A percentile compares a stretch with the other conserved stretches of the same genome.
These are phyloP conservation scores for Sisyra terminalis DNA, from an alignment of 2,888 invertebrate species.

Conservation along the genomic window DNA sequence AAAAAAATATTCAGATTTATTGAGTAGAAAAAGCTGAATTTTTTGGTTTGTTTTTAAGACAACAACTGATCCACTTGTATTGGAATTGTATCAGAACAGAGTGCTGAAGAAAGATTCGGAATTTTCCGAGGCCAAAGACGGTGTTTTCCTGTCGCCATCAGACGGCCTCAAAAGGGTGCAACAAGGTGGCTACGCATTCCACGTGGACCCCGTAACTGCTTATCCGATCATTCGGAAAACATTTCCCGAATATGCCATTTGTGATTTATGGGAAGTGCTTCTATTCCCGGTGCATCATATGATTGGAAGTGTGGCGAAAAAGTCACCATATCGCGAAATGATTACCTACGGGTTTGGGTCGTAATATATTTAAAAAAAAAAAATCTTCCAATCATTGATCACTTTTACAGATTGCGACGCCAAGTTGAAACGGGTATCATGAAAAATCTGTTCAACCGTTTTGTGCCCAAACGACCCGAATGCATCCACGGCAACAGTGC, in stretches of 20 bases:
- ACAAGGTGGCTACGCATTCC: constrained; percentile 50
- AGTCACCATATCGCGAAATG: constrained; percentile 44
- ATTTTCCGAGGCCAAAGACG: constrained; percentile 15
- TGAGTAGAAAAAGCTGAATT: constrained; percentile 7
- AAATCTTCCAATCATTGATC: not conserved
- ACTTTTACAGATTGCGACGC: constrained; percentile 3
- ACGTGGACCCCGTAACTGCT: constrained; percentile 46
- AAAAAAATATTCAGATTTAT: not conserved
- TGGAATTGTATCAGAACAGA: constrained; percentile 29
- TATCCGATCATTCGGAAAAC: constrained; percentile 48
- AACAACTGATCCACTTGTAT: constrained; percentile 42
- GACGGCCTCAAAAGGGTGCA: constrained; percentile 41
- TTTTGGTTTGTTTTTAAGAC: constrained; percentile 29
- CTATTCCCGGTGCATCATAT: constrained; percentile 35
- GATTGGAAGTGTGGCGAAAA: constrained; percentile 36
- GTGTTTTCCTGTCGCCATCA: constrained; percentile 33
- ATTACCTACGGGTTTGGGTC: constrained; percentile 39
- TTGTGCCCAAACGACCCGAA: not conserved
- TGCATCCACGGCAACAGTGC: not conserved
- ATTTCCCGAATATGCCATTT: constrained; percentile 47
- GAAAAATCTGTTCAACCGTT: not conserved
- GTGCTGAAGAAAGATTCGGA: constrained; percentile 31
- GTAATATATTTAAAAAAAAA: not conserved
- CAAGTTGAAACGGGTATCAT: not conserved
- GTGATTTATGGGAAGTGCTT: constrained; percentile 45